Conservation (phyloP, 2,113 vertebrate genomes). For the Tupaia chinensis region DNA sequence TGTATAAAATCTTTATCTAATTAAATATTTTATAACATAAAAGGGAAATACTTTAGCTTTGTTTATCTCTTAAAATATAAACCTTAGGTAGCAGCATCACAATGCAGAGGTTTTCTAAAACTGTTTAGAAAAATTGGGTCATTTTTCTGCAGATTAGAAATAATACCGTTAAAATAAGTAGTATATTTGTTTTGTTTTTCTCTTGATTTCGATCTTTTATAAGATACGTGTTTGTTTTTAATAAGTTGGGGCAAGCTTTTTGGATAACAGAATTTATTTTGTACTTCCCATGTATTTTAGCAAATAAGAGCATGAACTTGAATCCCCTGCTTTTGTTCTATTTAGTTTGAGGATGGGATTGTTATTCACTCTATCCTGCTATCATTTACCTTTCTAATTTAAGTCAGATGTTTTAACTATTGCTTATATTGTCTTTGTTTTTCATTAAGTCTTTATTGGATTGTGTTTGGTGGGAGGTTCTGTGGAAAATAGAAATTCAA, state of each 20-base stretch:
- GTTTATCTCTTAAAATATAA: conserved; percentile 9
- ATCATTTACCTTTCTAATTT: background rate
- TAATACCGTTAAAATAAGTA: background rate
- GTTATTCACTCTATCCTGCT: background rate
- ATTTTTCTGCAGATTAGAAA: conserved; percentile 7
- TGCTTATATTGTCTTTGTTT: background rate
- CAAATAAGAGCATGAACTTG: background rate
- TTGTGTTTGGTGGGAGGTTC: background rate
- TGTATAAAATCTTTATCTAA: conserved; percentile 58
- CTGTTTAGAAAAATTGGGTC: conserved; percentile 37
- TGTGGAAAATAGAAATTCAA: conserved; percentile 9
- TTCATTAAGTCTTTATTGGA: background rate
- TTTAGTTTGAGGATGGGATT: background rate
- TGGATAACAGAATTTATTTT: background rate
- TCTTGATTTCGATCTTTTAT: conserved; percentile 37
- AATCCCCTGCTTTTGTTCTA: background rate
- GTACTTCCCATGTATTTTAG: background rate
- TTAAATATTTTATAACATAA: conserved; percentile 15
- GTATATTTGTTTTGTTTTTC: conserved; percentile 18
- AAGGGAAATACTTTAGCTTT: conserved; percentile 18
- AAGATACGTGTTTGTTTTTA: conserved; percentile 27
- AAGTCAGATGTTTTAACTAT: conserved; percentile 7
- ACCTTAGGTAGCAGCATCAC: conserved; percentile 22
- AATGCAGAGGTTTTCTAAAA: conserved; percentile 45
- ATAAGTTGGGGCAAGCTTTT: background rate